Conservation (phyloP, 2,797 vertebrate genomes). For the Cynopterus sphinx region DNA sequence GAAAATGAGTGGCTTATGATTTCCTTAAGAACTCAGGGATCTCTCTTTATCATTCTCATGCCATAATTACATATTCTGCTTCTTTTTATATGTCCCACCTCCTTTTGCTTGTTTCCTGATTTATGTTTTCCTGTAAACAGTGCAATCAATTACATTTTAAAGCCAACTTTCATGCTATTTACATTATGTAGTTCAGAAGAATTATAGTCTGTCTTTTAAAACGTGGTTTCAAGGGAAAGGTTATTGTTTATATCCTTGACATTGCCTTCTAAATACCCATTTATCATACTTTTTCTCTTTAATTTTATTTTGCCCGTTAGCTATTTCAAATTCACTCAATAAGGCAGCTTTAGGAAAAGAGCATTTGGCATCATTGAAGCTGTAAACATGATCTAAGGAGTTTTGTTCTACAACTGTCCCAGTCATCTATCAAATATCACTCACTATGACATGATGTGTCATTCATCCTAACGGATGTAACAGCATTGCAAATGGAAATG, state of each 20-base stretch:
- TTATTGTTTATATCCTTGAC: slow-evolving; percentile 46
- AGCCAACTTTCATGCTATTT: slow-evolving; percentile 54
- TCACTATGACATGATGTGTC: neutral
- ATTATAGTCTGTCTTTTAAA: slow-evolving; percentile 50
- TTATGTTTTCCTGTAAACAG: slow-evolving; percentile 65
- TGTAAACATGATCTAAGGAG: slow-evolving; percentile 29
- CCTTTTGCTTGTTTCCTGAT: slow-evolving; percentile 32
- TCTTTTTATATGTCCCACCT: neutral
- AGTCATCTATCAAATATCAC: neutral
- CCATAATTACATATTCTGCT: slow-evolving; percentile 4
- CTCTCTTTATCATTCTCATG: slow-evolving; percentile 23
- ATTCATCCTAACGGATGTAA: slow-evolving; percentile 23
- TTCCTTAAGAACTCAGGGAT: slow-evolving; percentile 36
- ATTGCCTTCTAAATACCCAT: slow-evolving; percentile 61
- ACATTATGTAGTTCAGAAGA: slow-evolving; percentile 44
- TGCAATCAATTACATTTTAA: slow-evolving; percentile 59
- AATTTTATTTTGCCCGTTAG: slow-evolving; percentile 58
- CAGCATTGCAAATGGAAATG: slow-evolving; percentile 16
- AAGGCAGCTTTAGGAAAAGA: slow-evolving; percentile 44
- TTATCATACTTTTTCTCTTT: slow-evolving; percentile 46
- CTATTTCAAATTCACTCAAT: slow-evolving; percentile 49
- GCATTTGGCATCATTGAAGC: slow-evolving; percentile 52
- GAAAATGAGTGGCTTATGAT: slow-evolving; percentile 15
- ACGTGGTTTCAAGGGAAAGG: slow-evolving; percentile 34
- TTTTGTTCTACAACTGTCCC: slow-evolving; percentile 2